Evolutionary conservation across 2,113 vertebrate genomes (phyloP).

Genomic region (Varanus salvator): DNA sequence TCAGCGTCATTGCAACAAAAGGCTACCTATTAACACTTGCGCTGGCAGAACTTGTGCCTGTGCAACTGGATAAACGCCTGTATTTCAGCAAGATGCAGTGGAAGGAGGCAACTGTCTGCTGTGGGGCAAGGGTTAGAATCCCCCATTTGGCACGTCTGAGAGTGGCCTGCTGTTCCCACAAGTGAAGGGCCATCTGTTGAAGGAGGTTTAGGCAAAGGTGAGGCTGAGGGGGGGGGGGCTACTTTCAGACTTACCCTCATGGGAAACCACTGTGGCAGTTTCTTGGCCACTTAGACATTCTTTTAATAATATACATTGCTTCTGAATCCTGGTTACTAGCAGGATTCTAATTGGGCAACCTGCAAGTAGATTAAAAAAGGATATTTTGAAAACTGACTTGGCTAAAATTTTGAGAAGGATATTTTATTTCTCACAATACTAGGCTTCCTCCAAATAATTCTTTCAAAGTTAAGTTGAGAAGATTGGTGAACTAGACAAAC

Average conservation of each 20-base stretch:
- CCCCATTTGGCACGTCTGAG: no score
- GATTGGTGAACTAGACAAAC: not conserved
- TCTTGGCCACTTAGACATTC: no score
- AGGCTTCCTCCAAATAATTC: not conserved
- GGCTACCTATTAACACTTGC: not conserved
- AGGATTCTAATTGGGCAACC: not conserved
- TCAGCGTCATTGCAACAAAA: not conserved
- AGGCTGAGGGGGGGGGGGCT: no score
- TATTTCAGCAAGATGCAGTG: not conserved
- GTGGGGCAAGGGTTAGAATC: not conserved
- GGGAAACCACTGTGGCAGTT: no score
- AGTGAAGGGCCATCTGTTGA: no score
- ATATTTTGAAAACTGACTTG: not conserved
- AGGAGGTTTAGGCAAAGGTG: no score
- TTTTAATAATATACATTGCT: no score
- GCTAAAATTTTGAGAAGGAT: not conserved
- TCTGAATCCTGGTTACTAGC: not conserved
- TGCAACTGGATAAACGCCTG: not conserved
- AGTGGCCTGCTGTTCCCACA: no score
- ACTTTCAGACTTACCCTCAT: no score
- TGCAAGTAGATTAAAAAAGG: not conserved
- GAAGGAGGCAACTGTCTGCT: not conserved
- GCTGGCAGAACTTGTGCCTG: not conserved
- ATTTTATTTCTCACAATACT: no score
- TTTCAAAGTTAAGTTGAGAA: not conserved